Conservation (phyloP, 2,113 vertebrate species). For the Phaethornis superciliosus region DNA sequence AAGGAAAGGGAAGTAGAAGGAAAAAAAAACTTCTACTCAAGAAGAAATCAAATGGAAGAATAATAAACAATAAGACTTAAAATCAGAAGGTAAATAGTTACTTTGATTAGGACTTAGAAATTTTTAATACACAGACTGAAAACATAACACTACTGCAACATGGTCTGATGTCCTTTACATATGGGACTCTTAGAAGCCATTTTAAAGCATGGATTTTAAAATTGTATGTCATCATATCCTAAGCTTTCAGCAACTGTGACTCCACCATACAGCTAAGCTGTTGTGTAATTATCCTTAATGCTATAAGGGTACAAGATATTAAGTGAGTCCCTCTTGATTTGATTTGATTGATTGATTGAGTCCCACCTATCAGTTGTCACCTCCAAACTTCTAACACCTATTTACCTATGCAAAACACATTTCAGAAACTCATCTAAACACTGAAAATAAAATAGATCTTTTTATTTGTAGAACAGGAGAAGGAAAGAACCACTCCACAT, state of each 20-base stretch:
- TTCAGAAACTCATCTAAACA: not conserved
- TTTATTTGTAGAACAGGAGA: not conserved
- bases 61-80: not conserved
- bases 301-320: not conserved
- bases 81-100: not conserved
- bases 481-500: not conserved
- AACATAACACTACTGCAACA: not conserved
- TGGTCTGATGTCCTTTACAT: not conserved
- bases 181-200: not conserved
- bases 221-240: not conserved
- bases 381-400: not conserved
- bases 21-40: not conserved
- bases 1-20: not conserved
- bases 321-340: not conserved
- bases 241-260: not conserved
- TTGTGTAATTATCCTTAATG: not conserved
- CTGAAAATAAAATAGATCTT: not conserved
- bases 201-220: not conserved
- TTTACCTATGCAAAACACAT: not conserved
- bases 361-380: not conserved
- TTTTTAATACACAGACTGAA: not conserved
- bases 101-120: not conserved
- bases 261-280: not conserved
- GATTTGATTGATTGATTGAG: too few relatives aligned
- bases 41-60: not conserved